phyloP scores from a whole-genome alignment of 2,113 vertebrate genomes.

The Petaurus breviceps region DNA sequence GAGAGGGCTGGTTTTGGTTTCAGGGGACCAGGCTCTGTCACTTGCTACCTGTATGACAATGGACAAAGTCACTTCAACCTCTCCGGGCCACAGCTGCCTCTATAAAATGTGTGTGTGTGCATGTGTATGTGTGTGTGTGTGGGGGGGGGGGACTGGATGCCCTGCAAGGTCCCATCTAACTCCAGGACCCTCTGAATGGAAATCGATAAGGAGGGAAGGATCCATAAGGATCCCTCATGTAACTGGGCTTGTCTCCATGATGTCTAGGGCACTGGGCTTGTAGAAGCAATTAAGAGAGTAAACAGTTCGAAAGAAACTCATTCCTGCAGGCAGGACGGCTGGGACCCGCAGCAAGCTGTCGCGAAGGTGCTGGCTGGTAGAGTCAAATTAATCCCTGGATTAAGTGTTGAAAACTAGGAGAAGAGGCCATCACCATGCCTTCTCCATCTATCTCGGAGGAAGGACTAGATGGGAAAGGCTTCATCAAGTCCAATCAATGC shows the following conservation, averaged over 20 bases:
- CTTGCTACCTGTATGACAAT: neutral
- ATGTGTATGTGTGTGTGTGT: too few species aligned
- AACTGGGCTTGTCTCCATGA: neutral
- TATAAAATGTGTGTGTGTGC: neutral
- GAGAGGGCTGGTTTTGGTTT: neutral
- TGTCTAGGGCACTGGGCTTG: neutral
- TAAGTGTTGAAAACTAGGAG: neutral
- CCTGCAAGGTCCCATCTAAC: neutral
- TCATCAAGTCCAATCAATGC: neutral
- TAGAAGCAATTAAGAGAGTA: neutral
- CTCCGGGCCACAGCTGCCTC: neutral
- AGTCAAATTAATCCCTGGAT: neutral
- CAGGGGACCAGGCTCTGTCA: neutral
- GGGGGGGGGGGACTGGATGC: neutral
- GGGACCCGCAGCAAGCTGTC: too few species aligned
- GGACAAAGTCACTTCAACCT: neutral
- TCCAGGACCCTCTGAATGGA: neutral
- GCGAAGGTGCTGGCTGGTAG: neutral
- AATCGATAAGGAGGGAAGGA: neutral
- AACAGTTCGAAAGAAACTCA: too few species aligned
- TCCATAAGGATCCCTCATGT: neutral
- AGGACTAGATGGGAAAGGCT: neutral
- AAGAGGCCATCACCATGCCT: neutral
- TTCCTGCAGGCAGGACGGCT: neutral
- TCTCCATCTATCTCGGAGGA: neutral